Evolutionary conservation across 2,888 invertebrate species (phyloP).

Genomic region (Lapara coniferarum): DNA sequence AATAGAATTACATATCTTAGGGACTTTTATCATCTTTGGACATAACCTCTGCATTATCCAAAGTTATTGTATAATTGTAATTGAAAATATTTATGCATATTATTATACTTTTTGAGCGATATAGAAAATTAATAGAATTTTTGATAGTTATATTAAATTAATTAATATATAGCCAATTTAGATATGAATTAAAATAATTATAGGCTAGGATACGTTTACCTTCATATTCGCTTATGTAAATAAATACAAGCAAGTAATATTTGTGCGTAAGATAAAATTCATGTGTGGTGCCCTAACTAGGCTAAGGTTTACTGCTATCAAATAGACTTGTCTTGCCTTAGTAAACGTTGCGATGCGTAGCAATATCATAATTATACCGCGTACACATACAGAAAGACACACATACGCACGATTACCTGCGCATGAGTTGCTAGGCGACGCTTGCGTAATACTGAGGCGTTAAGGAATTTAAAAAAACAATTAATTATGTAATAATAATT

Average conservation of each 20-base stretch:
- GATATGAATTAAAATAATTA: constrained; percentile 4
- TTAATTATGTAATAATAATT: no score
- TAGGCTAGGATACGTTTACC: background rate
- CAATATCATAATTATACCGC: constrained; percentile 37
- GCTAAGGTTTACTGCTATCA: constrained; percentile 62
- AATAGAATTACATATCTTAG: no score
- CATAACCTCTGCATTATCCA: no score
- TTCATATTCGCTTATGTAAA: constrained; percentile 37
- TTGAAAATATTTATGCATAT: no score
- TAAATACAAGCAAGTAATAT: constrained; percentile 33
- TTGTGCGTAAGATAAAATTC: constrained; percentile 36
- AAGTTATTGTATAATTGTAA: no score
- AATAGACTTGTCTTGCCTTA: constrained; percentile 51
- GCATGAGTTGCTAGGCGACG: constrained; percentile 5
- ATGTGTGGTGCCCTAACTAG: constrained; percentile 46
- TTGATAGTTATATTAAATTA: background rate
- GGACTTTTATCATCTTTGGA: no score
- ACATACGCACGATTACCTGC: background rate
- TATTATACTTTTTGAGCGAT: no score
- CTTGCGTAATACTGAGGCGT: background rate
- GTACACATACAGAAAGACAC: background rate
- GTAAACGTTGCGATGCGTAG: constrained; percentile 47
- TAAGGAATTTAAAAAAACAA: background rate
- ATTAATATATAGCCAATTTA: no score
- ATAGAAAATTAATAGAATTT: background rate